Evolutionary conservation across 2,797 vertebrate genomes (phyloP).

Genomic region (Natrix natrix): DNA sequence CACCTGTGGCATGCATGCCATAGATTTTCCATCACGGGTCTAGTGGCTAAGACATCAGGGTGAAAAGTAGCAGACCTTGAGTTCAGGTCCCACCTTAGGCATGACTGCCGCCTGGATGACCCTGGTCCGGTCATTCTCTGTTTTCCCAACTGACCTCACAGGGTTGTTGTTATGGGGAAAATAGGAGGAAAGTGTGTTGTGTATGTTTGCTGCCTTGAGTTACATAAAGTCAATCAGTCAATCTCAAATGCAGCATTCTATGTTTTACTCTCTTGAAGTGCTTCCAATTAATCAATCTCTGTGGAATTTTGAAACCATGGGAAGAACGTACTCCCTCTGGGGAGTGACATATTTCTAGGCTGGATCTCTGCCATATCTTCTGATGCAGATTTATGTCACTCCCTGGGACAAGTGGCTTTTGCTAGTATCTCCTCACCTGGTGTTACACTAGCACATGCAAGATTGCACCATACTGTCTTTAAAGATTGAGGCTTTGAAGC

Average conservation of each 20-base stretch:
- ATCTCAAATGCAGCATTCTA: not conserved
- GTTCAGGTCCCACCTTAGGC: not conserved
- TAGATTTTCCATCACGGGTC: too few species aligned
- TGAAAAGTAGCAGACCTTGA: not conserved
- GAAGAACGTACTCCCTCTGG: not conserved
- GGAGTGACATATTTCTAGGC: not conserved
- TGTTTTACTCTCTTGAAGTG: not conserved
- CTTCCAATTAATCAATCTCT: not conserved
- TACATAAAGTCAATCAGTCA: not conserved
- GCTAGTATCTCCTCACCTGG: not conserved
- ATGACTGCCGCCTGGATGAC: not conserved
- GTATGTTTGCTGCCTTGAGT: not conserved
- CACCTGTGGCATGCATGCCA: too few species aligned
- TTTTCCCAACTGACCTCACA: not conserved
- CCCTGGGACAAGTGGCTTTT: not conserved
- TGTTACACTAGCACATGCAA: not conserved
- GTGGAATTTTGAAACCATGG: not conserved
- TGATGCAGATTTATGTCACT: not conserved
- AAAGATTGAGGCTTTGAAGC: not conserved
- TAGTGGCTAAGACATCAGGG: not conserved
- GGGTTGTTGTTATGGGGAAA: not conserved
- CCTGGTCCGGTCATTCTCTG: not conserved
- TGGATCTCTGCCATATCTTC: not conserved
- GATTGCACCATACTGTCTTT: not conserved
- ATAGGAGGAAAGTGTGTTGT: too few species aligned